Conservation (phyloP, 2,888 invertebrate species). For the Aricia artaxerxes region DNA sequence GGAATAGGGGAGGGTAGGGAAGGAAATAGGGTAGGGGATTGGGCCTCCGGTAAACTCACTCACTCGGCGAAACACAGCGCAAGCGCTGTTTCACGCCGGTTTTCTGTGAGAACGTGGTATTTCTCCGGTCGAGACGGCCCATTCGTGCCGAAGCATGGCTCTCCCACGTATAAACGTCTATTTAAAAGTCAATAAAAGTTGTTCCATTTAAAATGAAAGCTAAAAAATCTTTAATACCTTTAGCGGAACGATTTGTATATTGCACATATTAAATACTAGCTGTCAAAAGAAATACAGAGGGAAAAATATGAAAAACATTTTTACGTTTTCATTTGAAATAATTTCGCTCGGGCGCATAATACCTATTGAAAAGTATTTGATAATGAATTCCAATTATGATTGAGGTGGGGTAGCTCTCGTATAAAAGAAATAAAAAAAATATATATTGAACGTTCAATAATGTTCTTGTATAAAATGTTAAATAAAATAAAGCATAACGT, state of each 20-base stretch:
- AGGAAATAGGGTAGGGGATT: too few species aligned
- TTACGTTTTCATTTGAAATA: conserved; percentile 7
- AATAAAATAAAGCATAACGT: too few species aligned
- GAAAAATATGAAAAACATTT: background rate
- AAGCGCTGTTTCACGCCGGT: too few species aligned
- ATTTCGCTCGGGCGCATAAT: conserved; percentile 7
- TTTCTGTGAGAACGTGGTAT: too few species aligned
- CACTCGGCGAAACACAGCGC: too few species aligned
- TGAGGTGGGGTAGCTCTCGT: background rate
- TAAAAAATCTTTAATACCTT: background rate
- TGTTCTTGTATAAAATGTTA: too few species aligned
- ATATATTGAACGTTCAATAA: too few species aligned
- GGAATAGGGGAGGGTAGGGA: too few species aligned
- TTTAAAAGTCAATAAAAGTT: background rate
- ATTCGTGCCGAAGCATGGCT: too few species aligned
- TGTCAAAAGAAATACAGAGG: background rate
- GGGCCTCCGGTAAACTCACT: too few species aligned
- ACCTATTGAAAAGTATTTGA: conserved; percentile 14
- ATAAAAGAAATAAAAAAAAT: background rate
- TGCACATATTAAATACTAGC: background rate
- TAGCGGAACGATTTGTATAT: background rate
- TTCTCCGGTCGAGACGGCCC: too few species aligned
- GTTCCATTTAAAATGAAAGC: background rate
- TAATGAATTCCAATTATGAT: conserved; percentile 19
- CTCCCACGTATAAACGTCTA: background rate